Conservation (phyloP, 2,888 invertebrate genomes). For the Augochlorella aurata region DNA sequence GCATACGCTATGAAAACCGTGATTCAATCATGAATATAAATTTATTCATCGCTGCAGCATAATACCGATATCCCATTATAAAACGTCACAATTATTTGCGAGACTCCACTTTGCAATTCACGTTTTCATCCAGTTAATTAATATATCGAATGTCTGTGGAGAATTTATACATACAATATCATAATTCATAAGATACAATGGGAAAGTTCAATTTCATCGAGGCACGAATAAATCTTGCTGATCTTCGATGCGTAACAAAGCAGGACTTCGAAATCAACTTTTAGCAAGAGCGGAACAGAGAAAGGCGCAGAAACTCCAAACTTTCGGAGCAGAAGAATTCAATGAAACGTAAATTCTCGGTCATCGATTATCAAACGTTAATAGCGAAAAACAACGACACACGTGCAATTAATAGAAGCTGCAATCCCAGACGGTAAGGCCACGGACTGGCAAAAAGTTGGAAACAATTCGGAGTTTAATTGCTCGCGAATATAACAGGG, state of each 20-base stretch:
- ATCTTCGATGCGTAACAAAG: not conserved
- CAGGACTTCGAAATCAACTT: not conserved
- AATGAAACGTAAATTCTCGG: not conserved
- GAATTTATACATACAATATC: slow-evolving; percentile 5
- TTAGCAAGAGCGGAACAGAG: not conserved
- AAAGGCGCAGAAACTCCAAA: no score
- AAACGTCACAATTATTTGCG: not conserved
- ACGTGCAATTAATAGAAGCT: not conserved
- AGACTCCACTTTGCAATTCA: slow-evolving; percentile 2
- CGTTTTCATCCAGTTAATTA: not conserved
- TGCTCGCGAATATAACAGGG: not conserved
- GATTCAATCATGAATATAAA: not conserved
- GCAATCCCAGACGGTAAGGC: not conserved
- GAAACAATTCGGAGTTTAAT: slow-evolving; percentile 3
- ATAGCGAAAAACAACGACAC: not conserved
- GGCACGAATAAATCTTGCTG: not conserved
- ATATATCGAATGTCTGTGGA: slow-evolving; percentile 2
- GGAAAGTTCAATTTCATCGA: not conserved
- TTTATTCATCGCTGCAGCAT: not conserved
- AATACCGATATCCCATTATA: not conserved
- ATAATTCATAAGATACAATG: not conserved
- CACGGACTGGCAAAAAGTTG: not conserved
- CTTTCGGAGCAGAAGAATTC: not conserved
- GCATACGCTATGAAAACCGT: not conserved
- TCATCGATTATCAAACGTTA: not conserved